Percentiles rank a stretch among this genome's conserved stretches.
These are phyloP conservation scores for Nymphalis io DNA, from an alignment of 1,140 invertebrate species.

Conservation along the genomic window DNA sequence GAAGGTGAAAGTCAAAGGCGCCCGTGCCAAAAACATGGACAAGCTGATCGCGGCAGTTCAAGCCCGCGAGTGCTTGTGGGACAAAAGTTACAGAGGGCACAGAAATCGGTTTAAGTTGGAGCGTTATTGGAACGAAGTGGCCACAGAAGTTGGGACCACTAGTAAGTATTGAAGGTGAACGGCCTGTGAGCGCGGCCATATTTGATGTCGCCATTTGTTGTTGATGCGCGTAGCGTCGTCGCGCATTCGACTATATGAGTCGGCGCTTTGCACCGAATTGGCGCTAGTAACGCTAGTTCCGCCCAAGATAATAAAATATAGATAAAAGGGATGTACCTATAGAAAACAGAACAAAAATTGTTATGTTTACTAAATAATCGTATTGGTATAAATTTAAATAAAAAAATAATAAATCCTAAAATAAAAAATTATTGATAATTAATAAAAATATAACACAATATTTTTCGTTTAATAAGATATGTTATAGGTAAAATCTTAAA, in stretches of 20 bases:
- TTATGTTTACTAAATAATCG: too few relatives aligned
- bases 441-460: too few relatives aligned
- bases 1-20: constrained; percentile 64
- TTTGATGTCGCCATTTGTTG: constrained; percentile 33
- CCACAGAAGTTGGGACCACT: constrained; percentile 69
- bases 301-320: not conserved
- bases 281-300: constrained; percentile 4
- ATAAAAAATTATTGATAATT: too few relatives aligned
- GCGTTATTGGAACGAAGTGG: constrained; percentile 76
- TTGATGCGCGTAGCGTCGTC: constrained; percentile 24
- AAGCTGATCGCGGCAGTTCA: constrained; percentile 73
- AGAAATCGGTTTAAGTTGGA: constrained; percentile 74
- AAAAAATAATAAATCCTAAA: too few relatives aligned
- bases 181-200: constrained; percentile 50
- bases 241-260: not conserved
- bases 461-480: too few relatives aligned
- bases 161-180: constrained; percentile 70
- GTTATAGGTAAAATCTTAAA: too few relatives aligned
- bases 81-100: constrained; percentile 72
- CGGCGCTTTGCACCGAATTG: not conserved
- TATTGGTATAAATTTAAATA: too few relatives aligned
- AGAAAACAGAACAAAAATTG: not conserved
- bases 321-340: not conserved
- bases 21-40: constrained; percentile 68
- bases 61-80: constrained; percentile 74